A percentile compares a stretch with the other conserved stretches of the same genome.
These are phyloP conservation scores for Trochalopteron elliotii DNA, from an alignment of 2,113 vertebrate species.

Conservation along the genomic window DNA sequence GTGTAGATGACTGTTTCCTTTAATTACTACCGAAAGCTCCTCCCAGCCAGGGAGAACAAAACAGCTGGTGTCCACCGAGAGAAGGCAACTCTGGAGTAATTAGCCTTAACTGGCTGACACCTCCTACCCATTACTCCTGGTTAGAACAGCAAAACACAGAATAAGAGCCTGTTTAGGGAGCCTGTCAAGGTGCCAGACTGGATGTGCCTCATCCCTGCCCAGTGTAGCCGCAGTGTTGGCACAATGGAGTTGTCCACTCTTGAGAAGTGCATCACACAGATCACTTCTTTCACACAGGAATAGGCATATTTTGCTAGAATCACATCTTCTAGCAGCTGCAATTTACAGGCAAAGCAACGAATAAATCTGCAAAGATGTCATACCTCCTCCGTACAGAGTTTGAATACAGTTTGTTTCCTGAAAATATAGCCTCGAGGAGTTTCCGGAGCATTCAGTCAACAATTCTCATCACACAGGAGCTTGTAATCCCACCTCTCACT, in stretches of 20 bases:
- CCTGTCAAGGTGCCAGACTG: neutral
- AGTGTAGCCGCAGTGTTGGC: accelerated
- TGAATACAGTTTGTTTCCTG: slow-evolving; percentile 4
- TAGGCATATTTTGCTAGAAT: neutral
- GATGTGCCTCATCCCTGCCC: neutral
- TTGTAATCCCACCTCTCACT: neutral
- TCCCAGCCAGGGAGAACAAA: slow-evolving; percentile 36
- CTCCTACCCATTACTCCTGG: slow-evolving; percentile 23
- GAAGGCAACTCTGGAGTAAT: slow-evolving; percentile 29
- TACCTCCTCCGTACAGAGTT: neutral
- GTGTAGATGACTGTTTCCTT: neutral
- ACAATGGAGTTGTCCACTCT: neutral
- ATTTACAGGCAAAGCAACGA: slow-evolving; percentile 3
- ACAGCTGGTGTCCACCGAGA: slow-evolving; percentile 35
- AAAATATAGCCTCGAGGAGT: neutral
- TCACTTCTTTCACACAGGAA: neutral
- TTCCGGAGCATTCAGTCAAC: slow-evolving; percentile 5
- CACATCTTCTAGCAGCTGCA: neutral
- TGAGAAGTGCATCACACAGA: neutral
- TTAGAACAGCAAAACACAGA: slow-evolving; percentile 5
- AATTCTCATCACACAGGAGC: neutral
- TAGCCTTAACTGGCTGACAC: slow-evolving; percentile 39
- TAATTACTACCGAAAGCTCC: slow-evolving; percentile 56
- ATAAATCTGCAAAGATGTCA: neutral
- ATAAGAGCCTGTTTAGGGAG: neutral